Percentiles rank a stretch among this genome's conserved stretches.
These are phyloP conservation scores for Planiliza haematocheilus DNA, from an alignment of 2,113 vertebrate genomes.

Conservation along the genomic window DNA sequence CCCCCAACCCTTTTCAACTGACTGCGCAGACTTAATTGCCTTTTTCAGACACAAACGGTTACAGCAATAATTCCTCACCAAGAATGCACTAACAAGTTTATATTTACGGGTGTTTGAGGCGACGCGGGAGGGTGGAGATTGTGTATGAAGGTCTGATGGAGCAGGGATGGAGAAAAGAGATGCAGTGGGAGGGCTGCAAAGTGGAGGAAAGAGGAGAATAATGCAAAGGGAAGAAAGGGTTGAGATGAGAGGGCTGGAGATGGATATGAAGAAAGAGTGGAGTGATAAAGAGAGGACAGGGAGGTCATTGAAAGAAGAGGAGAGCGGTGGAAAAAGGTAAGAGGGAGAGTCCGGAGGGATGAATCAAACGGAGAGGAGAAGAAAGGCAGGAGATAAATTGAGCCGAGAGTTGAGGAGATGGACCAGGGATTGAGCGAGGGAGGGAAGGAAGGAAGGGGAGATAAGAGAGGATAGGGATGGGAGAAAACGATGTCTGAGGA, in stretches of 20 bases:
- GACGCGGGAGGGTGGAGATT: background rate
- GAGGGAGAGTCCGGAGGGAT: conserved; percentile 7
- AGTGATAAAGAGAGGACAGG: conserved; percentile 2
- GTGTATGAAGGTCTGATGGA: conserved; percentile 10
- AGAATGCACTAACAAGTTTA: background rate
- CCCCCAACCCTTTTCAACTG: background rate
- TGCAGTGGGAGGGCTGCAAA: background rate
- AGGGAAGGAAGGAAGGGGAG: background rate
- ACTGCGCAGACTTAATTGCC: background rate
- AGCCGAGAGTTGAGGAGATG: conserved; percentile 35
- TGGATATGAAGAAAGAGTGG: background rate
- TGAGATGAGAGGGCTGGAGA: background rate
- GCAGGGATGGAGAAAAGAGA: conserved; percentile 6
- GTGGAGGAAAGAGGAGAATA: background rate
- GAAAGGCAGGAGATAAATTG: conserved; percentile 34
- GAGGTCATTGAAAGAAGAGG: conserved; percentile 1
- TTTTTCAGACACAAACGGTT: conserved; percentile 1
- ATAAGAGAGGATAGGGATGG: conserved; percentile 6
- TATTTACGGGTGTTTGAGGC: background rate
- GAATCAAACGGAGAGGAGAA: conserved; percentile 12
- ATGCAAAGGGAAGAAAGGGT: conserved; percentile 1
- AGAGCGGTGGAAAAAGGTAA: conserved; percentile 4
- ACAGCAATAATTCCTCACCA: background rate
- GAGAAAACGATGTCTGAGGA: conserved; percentile 31
- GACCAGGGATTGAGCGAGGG: too few relatives aligned